A percentile compares a stretch with the other conserved stretches of the same genome.
phyloP scores from a whole-genome alignment of 1,140 invertebrate species.

The Ctenoplectra terminalis region DNA sequence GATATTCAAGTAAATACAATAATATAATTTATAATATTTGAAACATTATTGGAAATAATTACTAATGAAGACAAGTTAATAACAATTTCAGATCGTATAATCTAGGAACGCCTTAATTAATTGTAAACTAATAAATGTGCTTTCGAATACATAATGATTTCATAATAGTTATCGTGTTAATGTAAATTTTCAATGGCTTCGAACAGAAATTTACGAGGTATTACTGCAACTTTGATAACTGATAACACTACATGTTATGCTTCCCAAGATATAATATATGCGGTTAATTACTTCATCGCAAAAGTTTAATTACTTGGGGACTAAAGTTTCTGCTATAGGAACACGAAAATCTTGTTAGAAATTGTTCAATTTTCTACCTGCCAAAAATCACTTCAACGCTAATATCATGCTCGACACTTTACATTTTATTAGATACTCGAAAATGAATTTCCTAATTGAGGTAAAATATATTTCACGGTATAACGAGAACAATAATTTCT shows the following conservation, averaged over 20 bases:
- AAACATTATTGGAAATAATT: neutral
- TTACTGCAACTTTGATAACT: conserved; percentile 10
- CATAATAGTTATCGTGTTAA: neutral
- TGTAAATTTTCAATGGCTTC: conserved; percentile 2
- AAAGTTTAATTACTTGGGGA: conserved; percentile 2
- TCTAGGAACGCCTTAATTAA: neutral
- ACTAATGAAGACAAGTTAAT: no score
- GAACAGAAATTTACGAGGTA: neutral
- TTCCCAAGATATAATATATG: neutral
- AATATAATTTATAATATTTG: no score
- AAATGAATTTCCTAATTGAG: neutral
- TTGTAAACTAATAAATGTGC: neutral
- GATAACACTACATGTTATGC: no score
- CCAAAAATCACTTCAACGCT: neutral
- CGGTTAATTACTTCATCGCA: neutral
- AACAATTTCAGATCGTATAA: neutral
- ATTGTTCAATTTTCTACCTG: neutral
- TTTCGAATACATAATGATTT: neutral
- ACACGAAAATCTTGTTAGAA: no score
- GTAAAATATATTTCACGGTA: neutral
- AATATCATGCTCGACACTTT: neutral
- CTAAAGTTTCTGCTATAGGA: neutral
- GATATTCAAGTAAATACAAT: no score
- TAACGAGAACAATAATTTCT: neutral
- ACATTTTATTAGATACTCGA: neutral